A percentile compares a stretch with the other conserved stretches of the same genome.
Conservation (phyloP, 2,888 invertebrate species). For the Cylindroiulus punctatus region DNA sequence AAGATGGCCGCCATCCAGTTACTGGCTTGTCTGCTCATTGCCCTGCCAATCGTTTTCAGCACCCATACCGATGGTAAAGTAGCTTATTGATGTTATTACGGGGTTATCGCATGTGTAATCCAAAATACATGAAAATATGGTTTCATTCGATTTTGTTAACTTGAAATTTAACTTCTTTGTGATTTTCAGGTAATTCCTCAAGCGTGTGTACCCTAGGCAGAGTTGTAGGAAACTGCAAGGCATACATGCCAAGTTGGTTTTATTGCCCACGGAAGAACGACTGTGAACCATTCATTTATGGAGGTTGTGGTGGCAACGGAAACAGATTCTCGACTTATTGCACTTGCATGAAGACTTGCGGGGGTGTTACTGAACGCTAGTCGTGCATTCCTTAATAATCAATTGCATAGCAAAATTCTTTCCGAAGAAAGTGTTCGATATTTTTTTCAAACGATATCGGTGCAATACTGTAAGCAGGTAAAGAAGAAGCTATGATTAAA, state of each 20-base stretch:
- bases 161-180: background rate
- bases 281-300: constrained; percentile 82
- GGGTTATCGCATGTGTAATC: too few relatives aligned
- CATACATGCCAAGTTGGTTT: constrained; percentile 71
- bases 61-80: background rate
- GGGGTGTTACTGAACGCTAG: too few relatives aligned
- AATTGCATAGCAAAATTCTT: too few relatives aligned
- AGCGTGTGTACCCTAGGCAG: constrained; percentile 74
- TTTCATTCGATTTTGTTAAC: too few relatives aligned
- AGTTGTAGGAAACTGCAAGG: constrained; percentile 76
- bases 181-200: background rate
- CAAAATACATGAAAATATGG: too few relatives aligned
- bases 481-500: too few relatives aligned
- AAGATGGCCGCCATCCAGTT: background rate
- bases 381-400: too few relatives aligned
- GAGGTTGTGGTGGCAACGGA: constrained; percentile 83
- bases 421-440: too few relatives aligned
- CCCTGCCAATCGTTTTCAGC: background rate
- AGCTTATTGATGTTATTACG: background rate
- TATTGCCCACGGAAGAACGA: constrained; percentile 78
- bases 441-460: too few relatives aligned
- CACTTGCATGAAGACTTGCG: background rate
- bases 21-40: background rate
- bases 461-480: too few relatives aligned
- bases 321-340: constrained; percentile 76